Evolutionary conservation across 2,113 vertebrate genomes (phyloP).

Genomic region (Pungitius pungitius): DNA sequence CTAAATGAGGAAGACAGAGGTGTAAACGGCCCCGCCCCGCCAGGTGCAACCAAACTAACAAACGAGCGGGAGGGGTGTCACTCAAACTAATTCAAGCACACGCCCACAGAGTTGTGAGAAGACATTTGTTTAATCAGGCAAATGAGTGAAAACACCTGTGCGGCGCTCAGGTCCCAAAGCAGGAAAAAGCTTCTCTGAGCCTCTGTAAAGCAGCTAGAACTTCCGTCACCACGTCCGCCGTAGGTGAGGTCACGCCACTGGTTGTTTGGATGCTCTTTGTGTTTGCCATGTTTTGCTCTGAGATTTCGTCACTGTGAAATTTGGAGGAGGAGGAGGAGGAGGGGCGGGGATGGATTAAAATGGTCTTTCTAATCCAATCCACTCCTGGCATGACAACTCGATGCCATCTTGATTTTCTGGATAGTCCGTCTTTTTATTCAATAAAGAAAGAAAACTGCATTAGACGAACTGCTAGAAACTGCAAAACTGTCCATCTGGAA

Average conservation of each 20-base stretch:
- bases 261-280: not conserved
- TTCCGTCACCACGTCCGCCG: too few relatives aligned
- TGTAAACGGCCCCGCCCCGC: not conserved
- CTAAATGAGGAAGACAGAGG: not conserved
- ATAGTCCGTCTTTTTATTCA: not conserved
- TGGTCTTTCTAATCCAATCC: not conserved
- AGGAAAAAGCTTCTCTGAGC: not conserved
- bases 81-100: not conserved
- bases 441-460: not conserved
- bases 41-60: conserved; percentile 14
- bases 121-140: not conserved
- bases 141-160: not conserved
- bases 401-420: not conserved
- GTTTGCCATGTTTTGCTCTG: not conserved
- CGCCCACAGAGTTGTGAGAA: not conserved
- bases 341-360: not conserved
- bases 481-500: not conserved
- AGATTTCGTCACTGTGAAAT: not conserved
- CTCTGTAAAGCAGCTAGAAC: not conserved
- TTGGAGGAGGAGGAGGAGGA: too few relatives aligned
- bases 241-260: not conserved
- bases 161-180: not conserved
- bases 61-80: not conserved
- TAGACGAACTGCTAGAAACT: not conserved
- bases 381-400: not conserved